Base-by-base conservation (phyloP, 2,113 vertebrate species). In the Nothocercus julius region DNA sequence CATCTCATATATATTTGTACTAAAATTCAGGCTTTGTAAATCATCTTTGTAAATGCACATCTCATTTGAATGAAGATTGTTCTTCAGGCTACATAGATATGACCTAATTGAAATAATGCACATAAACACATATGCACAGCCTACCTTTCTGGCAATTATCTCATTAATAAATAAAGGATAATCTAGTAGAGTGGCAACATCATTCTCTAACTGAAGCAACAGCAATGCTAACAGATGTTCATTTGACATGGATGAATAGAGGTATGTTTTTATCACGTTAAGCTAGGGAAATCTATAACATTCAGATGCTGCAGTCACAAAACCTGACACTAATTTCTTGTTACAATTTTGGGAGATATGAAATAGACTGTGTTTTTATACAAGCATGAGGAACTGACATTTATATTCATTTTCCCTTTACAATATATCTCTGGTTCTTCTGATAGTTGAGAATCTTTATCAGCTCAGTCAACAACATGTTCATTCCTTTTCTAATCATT, bases 171-270 rank as follows among this genome's bases (percentile, higher is more conserved):
- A 85, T 42, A 27, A 81, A 91, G 64, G 16, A 68, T 44, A 62
- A 69, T 75, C 78, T 69, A 79, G 25, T 68, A 70, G 54, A 85
- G 42, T 13, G 61, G 20, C 7, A 72, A 49, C 34, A 64, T 62
- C 27, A 80, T 80, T 89, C 62, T 87, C 28, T 79, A 89, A 82
- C 10, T 51, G 54, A 75, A 69, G 45, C 28, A 73, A 27, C 20
- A 73, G n/a, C 67, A 89, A 87, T 40, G 30, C 9, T 92, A 78
- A 70, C 75, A 85, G 93, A 73, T 83, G 47, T 75, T 92, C 58
- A 32, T 93, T 85, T 90, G 68, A 78, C 20, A 47, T 47, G 88
- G 76, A 85, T 91, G 56, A 93, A 93, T 69, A 42, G 45, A 69
- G 6, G 3, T 61, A 30, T 0, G 2, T 66, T 93, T 85, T 73